Conservation (phyloP, 1,140 invertebrate genomes). For the Apocrypta bakeri region DNA sequence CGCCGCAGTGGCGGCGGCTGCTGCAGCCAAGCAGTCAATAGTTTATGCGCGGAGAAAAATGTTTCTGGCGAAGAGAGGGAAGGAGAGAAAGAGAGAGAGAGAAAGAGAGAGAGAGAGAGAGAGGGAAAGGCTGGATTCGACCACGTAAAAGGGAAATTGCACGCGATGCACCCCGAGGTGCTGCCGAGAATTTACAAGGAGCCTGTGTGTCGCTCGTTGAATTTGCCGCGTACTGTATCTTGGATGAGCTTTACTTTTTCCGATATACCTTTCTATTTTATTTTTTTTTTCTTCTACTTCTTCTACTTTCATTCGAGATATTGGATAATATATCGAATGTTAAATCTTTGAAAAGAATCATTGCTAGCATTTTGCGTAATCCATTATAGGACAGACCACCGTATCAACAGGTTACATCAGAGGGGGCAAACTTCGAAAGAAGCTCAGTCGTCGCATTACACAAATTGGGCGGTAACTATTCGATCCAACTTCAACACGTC, state of each 20-base stretch:
- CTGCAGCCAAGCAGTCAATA: slow-evolving; percentile 34
- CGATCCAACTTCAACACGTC: background rate
- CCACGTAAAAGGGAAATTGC: slow-evolving; percentile 43
- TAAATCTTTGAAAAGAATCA: too few species aligned
- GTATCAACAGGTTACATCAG: slow-evolving; percentile 14
- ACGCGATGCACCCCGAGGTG: slow-evolving; percentile 34
- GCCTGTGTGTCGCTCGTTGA: background rate
- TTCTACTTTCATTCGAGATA: background rate
- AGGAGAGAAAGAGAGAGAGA: slow-evolving; percentile 33
- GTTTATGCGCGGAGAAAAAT: slow-evolving; percentile 50
- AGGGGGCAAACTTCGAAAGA: background rate
- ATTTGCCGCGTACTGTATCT: background rate
- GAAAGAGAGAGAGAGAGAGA: slow-evolving; percentile 25
- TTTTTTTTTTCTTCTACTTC: background rate
- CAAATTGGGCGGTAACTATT: background rate
- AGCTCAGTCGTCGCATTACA: background rate
- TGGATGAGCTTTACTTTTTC: background rate
- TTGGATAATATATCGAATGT: background rate
- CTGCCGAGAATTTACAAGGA: background rate
- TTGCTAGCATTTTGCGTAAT: background rate
- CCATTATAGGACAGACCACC: background rate
- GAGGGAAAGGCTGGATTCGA: slow-evolving; percentile 15
- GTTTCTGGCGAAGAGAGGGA: slow-evolving; percentile 35
- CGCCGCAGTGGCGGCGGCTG: background rate
- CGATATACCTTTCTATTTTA: background rate